phyloP scores from a whole-genome alignment of 2,797 vertebrate species.

The Zonotrichia albicollis region DNA sequence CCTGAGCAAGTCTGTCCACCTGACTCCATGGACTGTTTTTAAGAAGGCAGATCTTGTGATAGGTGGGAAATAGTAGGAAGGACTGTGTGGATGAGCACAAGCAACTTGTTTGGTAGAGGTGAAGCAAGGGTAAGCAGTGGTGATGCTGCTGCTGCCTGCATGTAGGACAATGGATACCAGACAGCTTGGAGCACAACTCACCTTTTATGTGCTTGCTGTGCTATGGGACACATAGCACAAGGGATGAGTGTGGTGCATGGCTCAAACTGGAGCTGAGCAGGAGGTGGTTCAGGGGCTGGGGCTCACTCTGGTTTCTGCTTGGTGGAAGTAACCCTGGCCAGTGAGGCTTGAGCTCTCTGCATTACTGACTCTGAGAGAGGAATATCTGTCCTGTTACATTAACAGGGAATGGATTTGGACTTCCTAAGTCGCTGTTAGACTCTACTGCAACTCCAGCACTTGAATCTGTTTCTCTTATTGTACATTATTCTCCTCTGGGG shows the following conservation, averaged over 20 bases:
- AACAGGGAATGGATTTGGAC: background rate
- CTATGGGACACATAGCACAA: background rate
- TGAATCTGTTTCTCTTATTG: slow-evolving; percentile 29
- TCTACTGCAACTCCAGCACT: background rate
- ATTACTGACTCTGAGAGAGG: background rate
- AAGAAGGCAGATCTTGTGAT: background rate
- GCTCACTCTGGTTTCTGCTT: background rate
- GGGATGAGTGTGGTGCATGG: background rate
- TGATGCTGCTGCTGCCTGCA: background rate
- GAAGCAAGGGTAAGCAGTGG: background rate
- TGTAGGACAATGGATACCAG: background rate
- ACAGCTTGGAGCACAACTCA: background rate
- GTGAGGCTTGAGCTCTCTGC: background rate
- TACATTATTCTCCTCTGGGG: slow-evolving; percentile 12
- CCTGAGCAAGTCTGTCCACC: background rate
- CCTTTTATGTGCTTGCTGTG: background rate
- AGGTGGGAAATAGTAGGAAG: background rate
- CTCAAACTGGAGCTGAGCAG: background rate
- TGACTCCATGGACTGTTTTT: background rate
- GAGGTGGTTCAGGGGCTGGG: background rate
- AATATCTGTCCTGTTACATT: background rate
- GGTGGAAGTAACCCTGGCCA: background rate
- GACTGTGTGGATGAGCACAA: background rate
- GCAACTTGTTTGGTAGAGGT: background rate
- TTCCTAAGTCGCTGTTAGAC: background rate